Evolutionary conservation across 2,113 vertebrate genomes (phyloP), one percentile per base, ranked within the genome.

Genomic region (Sula dactylatra): DNA sequence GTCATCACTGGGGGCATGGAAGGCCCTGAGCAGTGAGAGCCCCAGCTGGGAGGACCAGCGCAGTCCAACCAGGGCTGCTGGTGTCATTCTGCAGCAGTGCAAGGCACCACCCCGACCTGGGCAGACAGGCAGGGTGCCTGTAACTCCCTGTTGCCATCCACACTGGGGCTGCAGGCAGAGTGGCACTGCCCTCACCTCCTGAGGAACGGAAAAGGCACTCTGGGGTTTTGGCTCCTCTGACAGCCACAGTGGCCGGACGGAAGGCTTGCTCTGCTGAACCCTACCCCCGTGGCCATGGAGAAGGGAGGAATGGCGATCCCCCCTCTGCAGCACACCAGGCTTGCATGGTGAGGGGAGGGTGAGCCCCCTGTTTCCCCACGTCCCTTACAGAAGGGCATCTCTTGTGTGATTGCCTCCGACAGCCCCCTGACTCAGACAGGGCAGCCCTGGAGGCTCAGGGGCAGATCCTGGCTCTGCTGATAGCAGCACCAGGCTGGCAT

Each of bases 341-440:
- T 32, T 29, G 10, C 0, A 2, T 40, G 34, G 21, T 5, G 59
- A 79, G 7, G 27, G 27, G 21, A 87, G 9, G 32, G 55, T 7
- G 15, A 83, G 45, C 2, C 13, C 36, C 49, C 49, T 15, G 19
- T 9, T 86, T 13, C 76, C 19, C 15, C n/a, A 25, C 0, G 0
- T 34, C 61, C 90, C 83, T 94, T 54, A 38, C 40, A 77, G 79
- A 93, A 82, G 21, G 56, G 40, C 45, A 5, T 10, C 18, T 82
- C 82, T 42, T 42, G 29, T 15, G 19, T 4, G 29, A 64, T 10
- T 22, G 47, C 36, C 34, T 61, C 18, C 2, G 3, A 69, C 25
- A 72, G 66, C 81, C 44, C 65, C 12, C 34, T 5, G 3, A 36
- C 52, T 9, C 45, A 85, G 62, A 31, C 2, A 4, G 26, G 59